Base-by-base conservation (phyloP, 92 coral and sea anemone genomes). In the Galaxea fascicularis region DNA sequence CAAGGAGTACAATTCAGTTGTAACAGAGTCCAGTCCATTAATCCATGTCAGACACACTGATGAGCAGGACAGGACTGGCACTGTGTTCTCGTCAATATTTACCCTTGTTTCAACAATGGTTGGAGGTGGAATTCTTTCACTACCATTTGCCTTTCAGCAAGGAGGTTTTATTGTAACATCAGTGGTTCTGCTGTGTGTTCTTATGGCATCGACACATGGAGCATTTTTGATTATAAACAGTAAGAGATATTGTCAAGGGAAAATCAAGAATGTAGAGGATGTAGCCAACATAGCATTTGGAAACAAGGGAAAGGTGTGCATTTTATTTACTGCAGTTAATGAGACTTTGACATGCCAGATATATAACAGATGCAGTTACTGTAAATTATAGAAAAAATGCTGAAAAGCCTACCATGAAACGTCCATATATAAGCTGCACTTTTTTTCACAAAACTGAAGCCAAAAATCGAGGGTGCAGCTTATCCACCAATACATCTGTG, bases 181-280 rank as follows among this genome's bases (percentile, higher is more conserved):
- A 21, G 27, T 84, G 26, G 63, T 92, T 45, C 71, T 94, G 31
- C 30, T 94, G 30, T 80, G 77, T 81, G 88, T 87, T 10, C 75
- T 94, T 21, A 92, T 94, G 95, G 95, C 98, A 4, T 94, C 98
- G 10, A 94, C 98, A 12, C 98, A 94, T 86, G 98, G 98, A 1
- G 98, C 93, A 46, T 94, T 94, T 85, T 57, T 94, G 20, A 92
- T 94, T 20, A 85, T 94, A 71, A 94, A 94, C 87, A 94, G 98
- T 62, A 94, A 94, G 82, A 92, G 93, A 75, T 94, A 94, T 53
- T 94, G 98, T 74, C 98, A 94, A 64, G 98, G 98, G 54, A 89
- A 91, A 72, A 92, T 94, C 54, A 94, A 72, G 82, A 94, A 94
- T 90, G 90, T 94, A 39, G 98, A 94, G 62, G 98, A 94, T 87